Evolutionary conservation across 2,888 invertebrate genomes (phyloP), one percentile per base, ranked within the genome.

Genomic region (Sesia apiformis): DNA sequence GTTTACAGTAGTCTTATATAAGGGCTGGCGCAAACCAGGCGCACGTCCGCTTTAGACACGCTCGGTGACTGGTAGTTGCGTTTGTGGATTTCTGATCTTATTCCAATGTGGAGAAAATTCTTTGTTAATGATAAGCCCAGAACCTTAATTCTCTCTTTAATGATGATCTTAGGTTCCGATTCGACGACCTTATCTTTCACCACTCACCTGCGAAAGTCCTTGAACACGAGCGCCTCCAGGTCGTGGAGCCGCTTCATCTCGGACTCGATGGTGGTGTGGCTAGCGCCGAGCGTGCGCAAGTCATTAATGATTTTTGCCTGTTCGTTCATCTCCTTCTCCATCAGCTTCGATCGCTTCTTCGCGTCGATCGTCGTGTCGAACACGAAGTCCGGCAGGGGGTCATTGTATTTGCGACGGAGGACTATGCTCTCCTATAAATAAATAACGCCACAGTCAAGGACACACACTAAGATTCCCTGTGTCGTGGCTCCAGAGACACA

Each of bases 251-350:
- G 92, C 67, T 96, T 94, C 90, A 97, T 93, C 88, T 99, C 98
- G 66, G 95, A 93, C 67, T 98, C 97, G 55, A 99, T 95, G 3
- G 97, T 97, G 51, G 94, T 93, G 68, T 96, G 95, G 38, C 95
- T 95, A 40, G 98, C 98, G 0, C 98, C 97, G 50, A 96, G 86
- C 4, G 95, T 94, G 65, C 95, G 92, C 62, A 99, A 87, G 81
- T 98, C 98, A 76, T 96, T 97, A 59, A 99, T 97, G 55, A 97
- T 95, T 87, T 97, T 97, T 6, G 98, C 95, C 78, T 98, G 98
- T 78, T 98, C 98, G 73, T 97, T 97, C 97, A 99, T 98, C 86
- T 98, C 98, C 74, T 96, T 95, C 83, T 98, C 98, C 67, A 98
- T 96, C 59, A 98, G 91, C 72, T 96, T 95, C n/a, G 97, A 96